Percentiles rank a stretch among this genome's conserved stretches.
Conservation (phyloP, 2,113 vertebrate species). For the Anser cygnoides region DNA sequence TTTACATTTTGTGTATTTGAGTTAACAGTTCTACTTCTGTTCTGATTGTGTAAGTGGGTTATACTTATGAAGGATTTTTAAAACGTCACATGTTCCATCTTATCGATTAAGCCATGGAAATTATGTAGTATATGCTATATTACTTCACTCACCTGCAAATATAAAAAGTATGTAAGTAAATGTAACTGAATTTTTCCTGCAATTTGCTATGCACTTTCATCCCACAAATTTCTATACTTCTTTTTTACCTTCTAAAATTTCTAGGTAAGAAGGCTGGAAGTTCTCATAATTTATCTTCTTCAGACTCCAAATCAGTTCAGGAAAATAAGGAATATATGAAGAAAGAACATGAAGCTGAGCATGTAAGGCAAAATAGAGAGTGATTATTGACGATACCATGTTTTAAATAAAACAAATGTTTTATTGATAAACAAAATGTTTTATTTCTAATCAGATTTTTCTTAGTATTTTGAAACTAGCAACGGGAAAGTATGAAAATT, state of each 20-base stretch:
- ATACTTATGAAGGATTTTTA: background rate
- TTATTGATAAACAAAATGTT: background rate
- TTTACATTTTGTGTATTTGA: background rate
- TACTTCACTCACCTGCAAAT: background rate
- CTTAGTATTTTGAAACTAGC: background rate
- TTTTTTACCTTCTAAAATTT: background rate
- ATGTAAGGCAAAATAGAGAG: slow-evolving; percentile 78
- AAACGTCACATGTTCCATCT: background rate
- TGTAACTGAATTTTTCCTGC: fast-evolving
- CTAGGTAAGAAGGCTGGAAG: slow-evolving; percentile 85
- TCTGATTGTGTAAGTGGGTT: background rate
- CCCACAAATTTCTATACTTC: background rate
- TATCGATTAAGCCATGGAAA: background rate
- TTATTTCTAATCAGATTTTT: background rate
- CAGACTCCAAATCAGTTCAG: slow-evolving; percentile 75
- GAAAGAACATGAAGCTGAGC: slow-evolving; percentile 80
- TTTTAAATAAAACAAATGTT: background rate
- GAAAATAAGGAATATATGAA: slow-evolving; percentile 75
- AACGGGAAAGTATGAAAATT: background rate
- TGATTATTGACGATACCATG: background rate
- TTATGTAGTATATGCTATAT: background rate
- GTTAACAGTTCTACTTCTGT: background rate
- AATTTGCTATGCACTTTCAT: background rate
- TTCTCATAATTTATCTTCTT: slow-evolving; percentile 77
- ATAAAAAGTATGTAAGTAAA: background rate